These are phyloP conservation scores for Aporophyla lueneburgensis DNA, from an alignment of 2,888 invertebrate species.

Conservation along the genomic window DNA sequence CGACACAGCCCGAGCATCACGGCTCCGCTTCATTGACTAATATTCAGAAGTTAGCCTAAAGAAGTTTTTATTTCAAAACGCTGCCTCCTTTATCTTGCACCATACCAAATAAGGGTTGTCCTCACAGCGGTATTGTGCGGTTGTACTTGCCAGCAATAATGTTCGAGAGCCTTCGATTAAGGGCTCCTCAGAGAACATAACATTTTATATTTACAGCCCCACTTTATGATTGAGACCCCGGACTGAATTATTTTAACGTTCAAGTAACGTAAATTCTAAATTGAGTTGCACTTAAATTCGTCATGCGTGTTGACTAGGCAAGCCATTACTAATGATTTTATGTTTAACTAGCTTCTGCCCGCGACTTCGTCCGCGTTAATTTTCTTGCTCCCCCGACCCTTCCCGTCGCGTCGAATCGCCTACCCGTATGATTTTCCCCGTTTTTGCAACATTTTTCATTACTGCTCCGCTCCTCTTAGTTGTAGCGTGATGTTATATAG, in stretches of 20 bases:
- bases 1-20: too few relatives aligned
- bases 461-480: too few relatives aligned
- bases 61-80: not conserved
- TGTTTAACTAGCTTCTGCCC: not conserved
- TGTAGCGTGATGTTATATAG: too few relatives aligned
- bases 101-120: conserved; percentile 12
- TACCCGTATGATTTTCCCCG: too few relatives aligned
- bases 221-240: conserved; percentile 44
- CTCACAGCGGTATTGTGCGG: conserved; percentile 34
- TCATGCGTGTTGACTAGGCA: not conserved
- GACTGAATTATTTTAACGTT: conserved; percentile 37
- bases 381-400: too few relatives aligned
- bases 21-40: too few relatives aligned
- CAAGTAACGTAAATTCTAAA: conserved; percentile 20
- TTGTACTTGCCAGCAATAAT: conserved; percentile 48
- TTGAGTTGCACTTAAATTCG: not conserved
- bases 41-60: too few relatives aligned
- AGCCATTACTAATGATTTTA: not conserved
- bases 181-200: conserved; percentile 32
- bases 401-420: too few relatives aligned
- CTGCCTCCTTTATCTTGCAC: not conserved
- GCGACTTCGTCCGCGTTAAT: too few relatives aligned
- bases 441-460: too few relatives aligned
- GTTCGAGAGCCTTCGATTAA: conserved; percentile 26
- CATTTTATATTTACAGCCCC: conserved; percentile 51